phyloP scores from a whole-genome alignment of 2,797 vertebrate species.

The Falco berigora region DNA sequence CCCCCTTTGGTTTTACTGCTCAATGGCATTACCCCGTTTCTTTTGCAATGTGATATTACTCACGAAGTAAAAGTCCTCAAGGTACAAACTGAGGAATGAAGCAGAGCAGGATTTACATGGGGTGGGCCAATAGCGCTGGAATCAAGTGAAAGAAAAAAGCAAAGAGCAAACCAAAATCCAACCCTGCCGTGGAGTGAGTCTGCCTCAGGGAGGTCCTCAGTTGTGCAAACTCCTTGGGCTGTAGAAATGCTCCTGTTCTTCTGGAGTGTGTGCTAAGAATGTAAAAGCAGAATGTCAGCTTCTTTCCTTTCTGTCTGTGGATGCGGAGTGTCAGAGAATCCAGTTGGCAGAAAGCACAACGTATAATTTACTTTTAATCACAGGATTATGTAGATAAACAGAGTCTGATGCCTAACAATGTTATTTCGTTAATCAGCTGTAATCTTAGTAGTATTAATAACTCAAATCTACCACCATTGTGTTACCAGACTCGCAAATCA shows the following conservation, averaged over 20 bases:
- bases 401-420: neutral
- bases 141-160: neutral
- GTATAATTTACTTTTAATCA: constrained; percentile 19
- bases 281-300: neutral
- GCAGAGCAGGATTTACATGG: neutral
- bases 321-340: neutral
- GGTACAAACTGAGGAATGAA: neutral
- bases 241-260: neutral
- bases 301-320: neutral
- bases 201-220: neutral
- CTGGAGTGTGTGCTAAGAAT: neutral
- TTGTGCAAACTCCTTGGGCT: neutral
- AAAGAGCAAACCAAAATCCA: neutral
- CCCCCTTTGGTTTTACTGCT: neutral
- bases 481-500: neutral
- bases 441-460: neutral
- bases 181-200: neutral
- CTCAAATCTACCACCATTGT: neutral
- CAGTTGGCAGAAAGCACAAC: neutral
- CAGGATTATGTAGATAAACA: constrained; percentile 1
- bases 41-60: neutral
- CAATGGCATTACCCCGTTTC: accelerated
- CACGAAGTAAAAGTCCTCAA: neutral
- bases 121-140: neutral
- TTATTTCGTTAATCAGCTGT: constrained; percentile 16